phyloP scores from a whole-genome alignment of 2,797 vertebrate species.

The Enteromius thamalakanensis region DNA sequence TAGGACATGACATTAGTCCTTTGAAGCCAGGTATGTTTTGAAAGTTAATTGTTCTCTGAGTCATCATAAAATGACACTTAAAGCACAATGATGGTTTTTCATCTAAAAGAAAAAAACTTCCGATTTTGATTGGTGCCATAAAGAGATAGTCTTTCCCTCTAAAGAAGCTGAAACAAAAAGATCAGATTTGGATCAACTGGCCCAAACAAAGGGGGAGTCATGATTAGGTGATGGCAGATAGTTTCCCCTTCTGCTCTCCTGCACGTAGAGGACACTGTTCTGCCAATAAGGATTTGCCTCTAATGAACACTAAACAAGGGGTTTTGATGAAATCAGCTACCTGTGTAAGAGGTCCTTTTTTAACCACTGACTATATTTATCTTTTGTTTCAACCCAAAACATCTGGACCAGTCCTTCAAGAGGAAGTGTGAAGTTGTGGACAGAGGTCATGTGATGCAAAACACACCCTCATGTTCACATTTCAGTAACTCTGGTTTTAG shows the following conservation, averaged over 20 bases:
- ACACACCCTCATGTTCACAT: constrained; percentile 3
- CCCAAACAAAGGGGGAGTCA: constrained; percentile 74
- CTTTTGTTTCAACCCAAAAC: constrained; percentile 31
- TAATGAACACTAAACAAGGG: constrained; percentile 60
- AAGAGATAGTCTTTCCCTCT: background rate
- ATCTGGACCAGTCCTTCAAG: background rate
- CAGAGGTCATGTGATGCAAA: constrained; percentile 16
- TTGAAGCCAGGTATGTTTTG: background rate
- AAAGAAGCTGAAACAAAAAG: constrained; percentile 70
- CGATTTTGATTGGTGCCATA: background rate
- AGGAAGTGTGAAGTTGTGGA: constrained; percentile 22
- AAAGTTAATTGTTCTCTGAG: background rate
- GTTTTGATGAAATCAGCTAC: constrained; percentile 4
- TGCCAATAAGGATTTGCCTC: constrained; percentile 76
- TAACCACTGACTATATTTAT: constrained; percentile 4
- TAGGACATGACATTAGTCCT: background rate
- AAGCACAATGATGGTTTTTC: background rate
- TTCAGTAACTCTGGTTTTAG: constrained; percentile 11
- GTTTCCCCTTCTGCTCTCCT: constrained; percentile 72
- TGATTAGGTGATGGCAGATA: constrained; percentile 74
- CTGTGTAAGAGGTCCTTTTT: constrained; percentile 7
- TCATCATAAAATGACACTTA: background rate
- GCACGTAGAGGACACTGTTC: constrained; percentile 71
- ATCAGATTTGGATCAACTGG: constrained; percentile 77
- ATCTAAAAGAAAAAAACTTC: background rate